Base-by-base conservation (phyloP, 1,140 invertebrate genomes). In the Bombus difficillimus region DNA sequence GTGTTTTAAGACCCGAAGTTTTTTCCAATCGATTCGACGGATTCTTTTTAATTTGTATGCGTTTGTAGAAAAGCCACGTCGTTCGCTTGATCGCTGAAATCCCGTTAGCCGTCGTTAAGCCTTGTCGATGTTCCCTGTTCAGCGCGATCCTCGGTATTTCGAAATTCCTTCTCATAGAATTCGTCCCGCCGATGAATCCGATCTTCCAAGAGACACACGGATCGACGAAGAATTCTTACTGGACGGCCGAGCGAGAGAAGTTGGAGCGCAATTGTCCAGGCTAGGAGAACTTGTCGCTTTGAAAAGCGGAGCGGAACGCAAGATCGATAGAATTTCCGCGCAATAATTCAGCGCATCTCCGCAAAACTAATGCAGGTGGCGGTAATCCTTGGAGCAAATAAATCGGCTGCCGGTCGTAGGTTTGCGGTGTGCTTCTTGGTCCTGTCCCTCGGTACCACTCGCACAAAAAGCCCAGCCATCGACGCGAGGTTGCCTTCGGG, bases 271-370 rank as follows among this genome's bases (percentile, higher is more conserved):
- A 68, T 34, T 25, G 15, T 37, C 5, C 9, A n/a, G 22, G 18
- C 22, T 28, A 34, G 2, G 34, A 28, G 25, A 69, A 62, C 39
- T 82, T 37, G 71, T n/a, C 71, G n/a, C 57, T 75, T 75, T 25
- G 71, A 82, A 66, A 53, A 47, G 59, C 71, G 53, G 41, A 47
- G 32, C 71, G 41, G 41, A 75, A 66, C 59, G 18, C 18, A 39
- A n/a, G 62, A 83, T 57, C 41, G 81, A 68, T 68, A 39, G 22
- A 57, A 34, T 77, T 68, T 28, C 59, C 43, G 79, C 71, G 88
- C 69, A 77, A 93, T 93, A 94, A 93, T 93, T 93, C 88, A 91
- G 74, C 79, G 85, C 89, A 86, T 90, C 89, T 83, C 80, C 90
- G 89, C 81, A 85, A 89, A 81, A 91, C 86, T 87, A 88, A 90